These are phyloP conservation scores for Pristionchus exspectatus DNA, from an alignment of 2,888 invertebrate species.

Conservation along the genomic window DNA sequence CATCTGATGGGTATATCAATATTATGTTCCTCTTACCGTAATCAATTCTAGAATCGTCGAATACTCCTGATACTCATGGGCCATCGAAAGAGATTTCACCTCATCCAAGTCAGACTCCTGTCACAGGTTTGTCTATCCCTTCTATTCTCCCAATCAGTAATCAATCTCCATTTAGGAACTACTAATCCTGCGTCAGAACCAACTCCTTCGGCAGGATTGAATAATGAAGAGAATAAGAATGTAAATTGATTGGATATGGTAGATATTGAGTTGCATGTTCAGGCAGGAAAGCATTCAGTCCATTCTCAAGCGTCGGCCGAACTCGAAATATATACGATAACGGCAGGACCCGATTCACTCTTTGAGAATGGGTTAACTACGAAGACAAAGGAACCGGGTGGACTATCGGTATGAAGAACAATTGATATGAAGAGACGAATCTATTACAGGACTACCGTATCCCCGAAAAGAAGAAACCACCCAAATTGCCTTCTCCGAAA, in stretches of 20 bases:
- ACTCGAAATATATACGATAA: neutral
- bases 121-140: no score
- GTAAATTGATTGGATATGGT: no score
- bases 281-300: neutral
- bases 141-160: no score
- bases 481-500: neutral
- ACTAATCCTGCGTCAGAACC: neutral
- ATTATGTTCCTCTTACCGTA: neutral
- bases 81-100: neutral
- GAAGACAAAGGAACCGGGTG: neutral
- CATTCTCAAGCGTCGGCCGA: neutral
- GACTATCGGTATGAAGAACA: neutral
- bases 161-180: neutral
- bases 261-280: neutral
- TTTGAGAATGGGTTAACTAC: neutral
- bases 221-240: neutral
- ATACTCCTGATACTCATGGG: neutral
- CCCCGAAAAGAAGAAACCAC: neutral
- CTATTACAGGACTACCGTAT: neutral
- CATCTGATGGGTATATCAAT: neutral
- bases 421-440: neutral
- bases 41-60: neutral
- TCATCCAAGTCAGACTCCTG: neutral
- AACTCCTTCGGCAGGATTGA: neutral
- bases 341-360: neutral